Percentiles rank a stretch among this genome's conserved stretches.
Evolutionary conservation across 1,140 invertebrate genomes (phyloP).

Genomic region (Brachystomella parvula): DNA sequence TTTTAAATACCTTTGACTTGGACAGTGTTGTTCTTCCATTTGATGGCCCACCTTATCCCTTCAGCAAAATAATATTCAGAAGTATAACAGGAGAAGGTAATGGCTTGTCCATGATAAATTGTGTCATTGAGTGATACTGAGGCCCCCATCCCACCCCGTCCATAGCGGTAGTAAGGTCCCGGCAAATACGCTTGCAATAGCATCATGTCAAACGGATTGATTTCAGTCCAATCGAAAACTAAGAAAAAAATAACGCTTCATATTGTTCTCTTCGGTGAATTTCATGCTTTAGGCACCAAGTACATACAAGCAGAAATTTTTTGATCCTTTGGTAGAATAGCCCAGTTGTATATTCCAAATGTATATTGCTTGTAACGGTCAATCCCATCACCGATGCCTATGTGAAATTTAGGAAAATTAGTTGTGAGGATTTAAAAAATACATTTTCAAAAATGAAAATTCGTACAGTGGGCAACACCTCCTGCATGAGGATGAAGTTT

Average conservation of each 20-base stretch:
- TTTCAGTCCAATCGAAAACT: constrained; percentile 13
- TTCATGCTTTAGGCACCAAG: too few relatives aligned
- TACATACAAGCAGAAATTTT: constrained; percentile 6
- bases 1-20: background rate
- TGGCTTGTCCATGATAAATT: constrained; percentile 3
- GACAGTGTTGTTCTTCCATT: constrained; percentile 6
- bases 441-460: too few relatives aligned
- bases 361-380: constrained; percentile 6
- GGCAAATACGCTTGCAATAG: background rate
- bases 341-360: background rate
- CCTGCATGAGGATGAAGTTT: constrained; percentile 1
- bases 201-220: constrained; percentile 9
- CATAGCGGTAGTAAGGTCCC: background rate
- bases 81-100: background rate
- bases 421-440: too few relatives aligned
- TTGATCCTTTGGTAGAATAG: background rate
- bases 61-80: constrained; percentile 13
- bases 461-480: constrained; percentile 5
- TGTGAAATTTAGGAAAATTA: too few relatives aligned
- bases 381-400: constrained; percentile 14
- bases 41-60: constrained; percentile 6
- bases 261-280: too few relatives aligned
- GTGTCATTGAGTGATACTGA: background rate
- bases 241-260: background rate
- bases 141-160: background rate